These are phyloP conservation scores for Drosophila pseudoobscura DNA, from an alignment of 1,140 invertebrate species.

Conservation along the genomic window DNA sequence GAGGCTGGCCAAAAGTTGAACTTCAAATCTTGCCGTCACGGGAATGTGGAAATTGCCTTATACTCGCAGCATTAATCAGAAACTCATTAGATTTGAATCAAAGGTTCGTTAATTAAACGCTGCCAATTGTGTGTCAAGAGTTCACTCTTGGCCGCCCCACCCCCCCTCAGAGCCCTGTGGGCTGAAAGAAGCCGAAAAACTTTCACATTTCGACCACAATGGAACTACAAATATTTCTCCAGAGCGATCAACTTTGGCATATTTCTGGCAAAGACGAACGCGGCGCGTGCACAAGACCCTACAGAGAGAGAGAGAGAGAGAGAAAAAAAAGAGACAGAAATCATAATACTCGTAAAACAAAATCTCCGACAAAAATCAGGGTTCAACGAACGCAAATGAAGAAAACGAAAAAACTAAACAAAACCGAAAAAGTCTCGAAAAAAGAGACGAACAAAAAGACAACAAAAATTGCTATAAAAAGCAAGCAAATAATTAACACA, in stretches of 20 bases:
- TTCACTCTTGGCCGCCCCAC: slow-evolving; percentile 8
- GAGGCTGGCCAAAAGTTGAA: too few species aligned
- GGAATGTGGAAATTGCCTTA: too few species aligned
- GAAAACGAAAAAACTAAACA: slow-evolving; percentile 24
- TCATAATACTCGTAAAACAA: slow-evolving; percentile 35
- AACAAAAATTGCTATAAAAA: slow-evolving; percentile 34
- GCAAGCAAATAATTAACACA: slow-evolving; percentile 61
- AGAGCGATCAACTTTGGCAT: slow-evolving; percentile 58
- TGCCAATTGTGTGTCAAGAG: slow-evolving; percentile 47
- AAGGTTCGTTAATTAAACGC: slow-evolving; percentile 20
- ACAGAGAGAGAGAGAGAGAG: too few species aligned
- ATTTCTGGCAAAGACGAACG: slow-evolving; percentile 33
- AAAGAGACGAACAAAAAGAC: slow-evolving; percentile 31
- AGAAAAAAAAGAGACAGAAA: slow-evolving; percentile 1
- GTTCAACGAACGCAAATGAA: slow-evolving; percentile 56
- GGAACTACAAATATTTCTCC: slow-evolving; percentile 39
- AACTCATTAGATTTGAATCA: neutral
- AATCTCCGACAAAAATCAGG: slow-evolving; percentile 41
- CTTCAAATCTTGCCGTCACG: too few species aligned
- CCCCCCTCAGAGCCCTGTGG: too few species aligned
- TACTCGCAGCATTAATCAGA: neutral
- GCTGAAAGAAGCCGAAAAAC: slow-evolving; percentile 34
- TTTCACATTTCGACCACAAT: slow-evolving; percentile 57
- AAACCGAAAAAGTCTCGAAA: slow-evolving; percentile 36
- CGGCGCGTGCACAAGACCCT: slow-evolving; percentile 48